Percentiles rank a stretch among this genome's conserved stretches.
These are phyloP conservation scores for Saxidomus purpurata DNA, from an alignment of 1,140 invertebrate species.

Conservation along the genomic window DNA sequence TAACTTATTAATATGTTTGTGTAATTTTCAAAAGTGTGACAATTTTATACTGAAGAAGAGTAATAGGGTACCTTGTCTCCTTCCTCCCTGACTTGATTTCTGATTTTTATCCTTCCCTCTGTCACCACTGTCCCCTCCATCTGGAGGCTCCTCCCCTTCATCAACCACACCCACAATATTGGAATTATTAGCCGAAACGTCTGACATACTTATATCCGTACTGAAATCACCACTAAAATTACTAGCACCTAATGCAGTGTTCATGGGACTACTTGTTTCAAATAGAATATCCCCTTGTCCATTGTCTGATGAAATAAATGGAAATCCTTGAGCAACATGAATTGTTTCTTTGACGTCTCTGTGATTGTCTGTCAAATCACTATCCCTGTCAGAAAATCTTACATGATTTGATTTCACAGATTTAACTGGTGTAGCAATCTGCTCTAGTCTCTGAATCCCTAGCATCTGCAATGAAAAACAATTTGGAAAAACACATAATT, in stretches of 20 bases:
- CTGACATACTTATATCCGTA: neutral
- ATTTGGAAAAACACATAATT: too few species aligned
- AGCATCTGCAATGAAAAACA: neutral
- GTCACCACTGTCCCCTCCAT: neutral
- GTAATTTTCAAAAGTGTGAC: too few species aligned
- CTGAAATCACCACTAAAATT: slow-evolving; percentile 1
- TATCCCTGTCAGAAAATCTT: slow-evolving; percentile 35
- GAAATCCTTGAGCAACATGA: slow-evolving; percentile 51
- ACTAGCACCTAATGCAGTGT: neutral
- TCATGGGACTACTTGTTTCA: slow-evolving; percentile 7
- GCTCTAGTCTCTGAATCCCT: neutral
- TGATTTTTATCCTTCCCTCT: slow-evolving; percentile 8
- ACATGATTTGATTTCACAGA: slow-evolving; percentile 22
- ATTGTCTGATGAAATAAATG: slow-evolving; percentile 40
- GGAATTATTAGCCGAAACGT: slow-evolving; percentile 13
- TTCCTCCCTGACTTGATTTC: slow-evolving; percentile 24
- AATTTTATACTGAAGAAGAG: too few species aligned
- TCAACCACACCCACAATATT: slow-evolving; percentile 27
- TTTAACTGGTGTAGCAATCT: neutral
- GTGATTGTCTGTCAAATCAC: neutral
- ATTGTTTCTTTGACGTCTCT: neutral
- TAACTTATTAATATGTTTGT: too few species aligned
- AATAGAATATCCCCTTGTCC: neutral
- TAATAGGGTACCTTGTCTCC: slow-evolving; percentile 28
- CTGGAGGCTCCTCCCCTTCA: slow-evolving; percentile 46